Base-by-base conservation (phyloP, 2,113 vertebrate genomes). In the Himantopus leucocephalus region DNA sequence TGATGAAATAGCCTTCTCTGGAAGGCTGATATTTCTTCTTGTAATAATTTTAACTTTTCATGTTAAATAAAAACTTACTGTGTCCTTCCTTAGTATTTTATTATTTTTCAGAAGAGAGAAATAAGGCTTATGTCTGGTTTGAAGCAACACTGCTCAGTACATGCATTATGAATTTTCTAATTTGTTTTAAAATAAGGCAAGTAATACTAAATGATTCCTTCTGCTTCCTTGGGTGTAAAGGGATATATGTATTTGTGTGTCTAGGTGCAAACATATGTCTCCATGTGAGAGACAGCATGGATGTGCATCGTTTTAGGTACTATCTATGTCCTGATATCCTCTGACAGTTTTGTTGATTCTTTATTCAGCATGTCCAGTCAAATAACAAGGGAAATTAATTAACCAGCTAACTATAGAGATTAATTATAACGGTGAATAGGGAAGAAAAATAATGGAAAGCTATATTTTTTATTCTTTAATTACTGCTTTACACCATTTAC, bases 351-450 rank as follows among this genome's bases (percentile, higher is more conserved):
- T 77, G 24, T 56, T 92, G 41, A 23, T 55, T 91, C 59, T 86
- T 91, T 13, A 55, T 82, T 85, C 30, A 26, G 81, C 37, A 21
- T 34, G 23, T 90, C 24, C n/a, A 78, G 64, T 56, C 60, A 72
- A 43, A 92, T 73, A 94, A 86, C 37, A 77, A 86, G 50, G 21
- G 29, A 84, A 91, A 8, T 79, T 92, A 82, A 92, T 85, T 90
- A 91, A 78, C 29, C 45, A 56, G 23, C 29, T 92, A 26, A 62
- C 50, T 91, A 24, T 34, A 74, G 29, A 50, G 34, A 84, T 9
- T 59, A 59, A 70, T 86, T 95, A 13, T 50, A 76, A 43, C 26
- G 93, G 34, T 50, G 37, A 85, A 29, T 5, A 74, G 45, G 32
- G 17, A 77, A 70, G 72, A 77, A 59, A 67, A 26, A 43, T 5